These are phyloP conservation scores for Aethina tumida DNA, from an alignment of 1,140 invertebrate genomes.

Conservation along the genomic window DNA sequence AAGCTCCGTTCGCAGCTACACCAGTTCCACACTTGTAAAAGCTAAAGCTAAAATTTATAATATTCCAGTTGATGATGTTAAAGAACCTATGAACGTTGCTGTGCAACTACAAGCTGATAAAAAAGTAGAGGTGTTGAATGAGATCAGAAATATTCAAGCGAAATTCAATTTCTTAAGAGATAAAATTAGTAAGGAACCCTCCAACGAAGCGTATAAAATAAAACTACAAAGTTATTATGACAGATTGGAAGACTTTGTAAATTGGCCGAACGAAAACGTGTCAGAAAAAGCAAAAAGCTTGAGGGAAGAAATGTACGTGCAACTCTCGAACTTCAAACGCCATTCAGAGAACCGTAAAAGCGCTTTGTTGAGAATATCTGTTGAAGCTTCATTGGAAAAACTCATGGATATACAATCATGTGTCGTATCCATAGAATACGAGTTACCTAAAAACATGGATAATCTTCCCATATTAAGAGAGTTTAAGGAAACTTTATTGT, in stretches of 20 bases:
- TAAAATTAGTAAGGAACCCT: slow-evolving; percentile 8
- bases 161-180: slow-evolving; percentile 17
- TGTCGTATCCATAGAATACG: too few species aligned
- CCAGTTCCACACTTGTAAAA: slow-evolving; percentile 12
- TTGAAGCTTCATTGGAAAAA: too few species aligned
- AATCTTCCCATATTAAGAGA: too few species aligned
- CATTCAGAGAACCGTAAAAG: too few species aligned
- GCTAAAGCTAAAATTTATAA: slow-evolving; percentile 13
- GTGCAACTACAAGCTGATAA: not conserved
- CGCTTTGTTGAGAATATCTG: too few species aligned
- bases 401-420: too few species aligned
- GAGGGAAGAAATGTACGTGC: slow-evolving; percentile 11
- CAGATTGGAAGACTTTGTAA: slow-evolving; percentile 5
- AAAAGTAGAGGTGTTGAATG: not conserved
- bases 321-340: too few species aligned
- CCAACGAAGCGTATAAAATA: slow-evolving; percentile 1
- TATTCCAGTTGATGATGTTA: slow-evolving; percentile 5
- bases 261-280: slow-evolving; percentile 13
- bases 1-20: too few species aligned
- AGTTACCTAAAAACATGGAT: too few species aligned
- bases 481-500: too few species aligned
- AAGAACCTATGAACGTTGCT: too few species aligned
- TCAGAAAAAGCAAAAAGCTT: slow-evolving; percentile 15
- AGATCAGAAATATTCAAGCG: slow-evolving; percentile 16
- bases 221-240: slow-evolving; percentile 13